Evolutionary conservation across 1,140 invertebrate genomes (phyloP).

Genomic region (Tetramorium simillimum): DNA sequence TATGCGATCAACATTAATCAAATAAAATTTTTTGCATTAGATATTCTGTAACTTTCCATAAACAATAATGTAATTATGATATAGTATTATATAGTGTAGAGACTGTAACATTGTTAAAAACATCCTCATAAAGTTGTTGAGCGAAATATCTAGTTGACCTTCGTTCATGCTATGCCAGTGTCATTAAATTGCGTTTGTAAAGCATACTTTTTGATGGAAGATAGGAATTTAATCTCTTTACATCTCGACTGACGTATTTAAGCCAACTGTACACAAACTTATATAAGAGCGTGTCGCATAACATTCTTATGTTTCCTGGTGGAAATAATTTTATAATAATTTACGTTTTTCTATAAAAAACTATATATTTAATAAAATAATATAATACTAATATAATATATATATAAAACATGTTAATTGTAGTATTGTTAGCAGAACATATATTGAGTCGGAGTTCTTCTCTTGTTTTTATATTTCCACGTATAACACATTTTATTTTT

Average conservation of each 20-base stretch:
- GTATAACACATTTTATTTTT: too few species aligned
- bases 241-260: background rate
- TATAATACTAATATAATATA: too few species aligned
- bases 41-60: background rate
- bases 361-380: too few species aligned
- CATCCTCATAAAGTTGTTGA: background rate
- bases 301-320: background rate
- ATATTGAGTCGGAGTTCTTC: too few species aligned
- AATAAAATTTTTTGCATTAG: background rate
- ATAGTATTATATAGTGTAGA: background rate
- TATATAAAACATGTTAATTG: too few species aligned
- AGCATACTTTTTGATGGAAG: background rate
- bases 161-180: background rate
- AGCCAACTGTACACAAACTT: background rate
- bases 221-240: slow-evolving; percentile 1
- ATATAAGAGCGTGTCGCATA: slow-evolving; percentile 14
- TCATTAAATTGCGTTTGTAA: background rate
- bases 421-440: too few species aligned
- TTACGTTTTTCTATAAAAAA: too few species aligned
- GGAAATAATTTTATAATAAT: too few species aligned
- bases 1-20: background rate
- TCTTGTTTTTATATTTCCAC: too few species aligned
- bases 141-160: background rate
- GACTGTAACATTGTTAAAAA: background rate
- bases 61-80: background rate